Evolutionary conservation across 1,140 invertebrate genomes (phyloP).

Genomic region (Drosophila neocordata): DNA sequence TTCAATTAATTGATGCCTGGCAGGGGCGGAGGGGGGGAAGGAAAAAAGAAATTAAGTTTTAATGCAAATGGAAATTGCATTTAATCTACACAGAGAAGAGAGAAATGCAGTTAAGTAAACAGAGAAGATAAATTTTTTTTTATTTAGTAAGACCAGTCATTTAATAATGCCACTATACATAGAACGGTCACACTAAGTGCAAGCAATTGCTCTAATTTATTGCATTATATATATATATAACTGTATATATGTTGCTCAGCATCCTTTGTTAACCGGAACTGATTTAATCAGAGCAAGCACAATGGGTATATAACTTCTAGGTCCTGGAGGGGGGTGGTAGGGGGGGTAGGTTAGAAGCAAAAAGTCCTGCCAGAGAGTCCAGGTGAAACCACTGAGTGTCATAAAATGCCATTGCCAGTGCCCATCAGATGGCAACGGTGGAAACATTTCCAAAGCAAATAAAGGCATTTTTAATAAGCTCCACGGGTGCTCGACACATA

Average conservation of each 20-base stretch:
- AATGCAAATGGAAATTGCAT: constrained; percentile 17
- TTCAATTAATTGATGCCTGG: constrained; percentile 18
- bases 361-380: background rate
- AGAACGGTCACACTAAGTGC: background rate
- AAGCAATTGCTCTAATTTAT: constrained; percentile 1
- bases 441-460: constrained; percentile 12
- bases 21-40: background rate
- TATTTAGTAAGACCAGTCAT: background rate
- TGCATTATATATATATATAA: background rate
- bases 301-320: background rate
- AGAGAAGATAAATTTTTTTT: background rate
- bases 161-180: background rate
- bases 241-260: background rate
- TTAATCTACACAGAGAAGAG: constrained; percentile 18
- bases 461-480: constrained; percentile 45
- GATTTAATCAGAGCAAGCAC: constrained; percentile 4
- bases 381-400: constrained; percentile 1
- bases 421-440: background rate
- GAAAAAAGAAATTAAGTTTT: background rate
- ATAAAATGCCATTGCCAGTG: constrained; percentile 5
- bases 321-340: too few relatives aligned
- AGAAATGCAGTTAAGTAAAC: background rate
- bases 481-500: background rate
- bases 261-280: background rate
- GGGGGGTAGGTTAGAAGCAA: too few relatives aligned